Conservation (phyloP, 2,113 vertebrate genomes). For the Grus americana region DNA sequence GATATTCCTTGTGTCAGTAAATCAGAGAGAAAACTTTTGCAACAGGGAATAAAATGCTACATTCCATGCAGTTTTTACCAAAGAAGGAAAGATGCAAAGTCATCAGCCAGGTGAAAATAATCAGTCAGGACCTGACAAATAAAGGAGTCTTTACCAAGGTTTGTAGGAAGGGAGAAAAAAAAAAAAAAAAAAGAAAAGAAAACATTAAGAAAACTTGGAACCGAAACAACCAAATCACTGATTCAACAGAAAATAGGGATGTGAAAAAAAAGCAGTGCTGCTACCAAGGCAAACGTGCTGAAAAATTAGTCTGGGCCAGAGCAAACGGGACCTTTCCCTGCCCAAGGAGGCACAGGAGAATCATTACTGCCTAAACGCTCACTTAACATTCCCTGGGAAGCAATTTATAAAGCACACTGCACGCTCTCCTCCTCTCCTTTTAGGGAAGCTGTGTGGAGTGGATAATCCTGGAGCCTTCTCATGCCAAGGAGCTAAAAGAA, state of each 20-base stretch:
- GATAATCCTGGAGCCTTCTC: not conserved
- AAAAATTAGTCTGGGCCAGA: not conserved
- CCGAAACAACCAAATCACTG: not conserved
- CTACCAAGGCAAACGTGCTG: not conserved
- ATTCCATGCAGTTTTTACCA: not conserved
- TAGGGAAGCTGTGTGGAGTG: slow-evolving; percentile 10
- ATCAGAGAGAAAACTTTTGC: not conserved
- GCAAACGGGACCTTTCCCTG: not conserved
- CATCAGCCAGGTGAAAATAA: slow-evolving; percentile 3
- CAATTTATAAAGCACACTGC: not conserved
- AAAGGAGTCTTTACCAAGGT: not conserved
- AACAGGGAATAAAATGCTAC: not conserved
- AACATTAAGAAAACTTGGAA: slow-evolving; percentile 3
- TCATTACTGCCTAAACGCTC: not conserved
- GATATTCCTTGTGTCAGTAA: not conserved
- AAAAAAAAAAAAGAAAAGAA: not conserved
- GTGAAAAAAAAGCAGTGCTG: not conserved
- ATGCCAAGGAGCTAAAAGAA: not conserved
- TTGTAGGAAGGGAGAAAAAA: not conserved
- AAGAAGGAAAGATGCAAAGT: not conserved
- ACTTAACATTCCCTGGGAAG: not conserved
- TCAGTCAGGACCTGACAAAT: not conserved
- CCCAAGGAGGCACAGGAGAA: not conserved
- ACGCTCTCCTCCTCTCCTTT: not conserved
- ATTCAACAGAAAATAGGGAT: not conserved